phyloP scores from a whole-genome alignment of 2,113 vertebrate genomes.

The Cryptotis parvus region DNA sequence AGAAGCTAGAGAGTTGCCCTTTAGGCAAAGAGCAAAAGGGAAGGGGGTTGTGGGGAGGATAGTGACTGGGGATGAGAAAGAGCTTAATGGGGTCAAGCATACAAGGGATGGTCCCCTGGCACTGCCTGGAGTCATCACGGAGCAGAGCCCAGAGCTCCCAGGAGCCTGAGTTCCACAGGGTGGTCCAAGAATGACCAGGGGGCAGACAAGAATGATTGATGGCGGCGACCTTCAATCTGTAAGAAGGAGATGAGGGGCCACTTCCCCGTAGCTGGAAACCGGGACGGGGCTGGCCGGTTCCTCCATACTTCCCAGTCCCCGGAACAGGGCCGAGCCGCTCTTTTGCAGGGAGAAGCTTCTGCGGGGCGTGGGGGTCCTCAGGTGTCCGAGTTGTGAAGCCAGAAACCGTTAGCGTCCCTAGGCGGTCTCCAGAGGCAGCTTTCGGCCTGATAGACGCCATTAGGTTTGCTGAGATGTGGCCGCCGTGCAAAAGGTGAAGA shows the following conservation, averaged over 20 bases:
- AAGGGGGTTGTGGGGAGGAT: neutral
- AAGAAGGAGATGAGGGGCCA: neutral
- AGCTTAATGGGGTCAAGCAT: too few relatives aligned
- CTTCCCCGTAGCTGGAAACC: neutral
- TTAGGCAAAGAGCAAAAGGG: neutral
- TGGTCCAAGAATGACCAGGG: neutral
- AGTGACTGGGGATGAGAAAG: neutral
- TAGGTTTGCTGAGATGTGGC: neutral
- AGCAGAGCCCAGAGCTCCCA: too few relatives aligned
- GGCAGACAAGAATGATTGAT: neutral
- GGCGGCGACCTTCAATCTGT: neutral
- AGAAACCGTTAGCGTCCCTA: rapidly evolving
- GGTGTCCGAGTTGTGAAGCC: neutral
- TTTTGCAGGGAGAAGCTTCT: neutral
- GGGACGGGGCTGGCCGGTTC: neutral
- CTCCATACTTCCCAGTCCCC: rapidly evolving
- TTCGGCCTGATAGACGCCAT: neutral
- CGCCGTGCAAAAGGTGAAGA: neutral
- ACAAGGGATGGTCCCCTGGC: too few relatives aligned
- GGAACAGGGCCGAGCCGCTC: neutral
- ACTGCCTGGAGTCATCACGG: too few relatives aligned
- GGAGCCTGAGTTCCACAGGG: too few relatives aligned
- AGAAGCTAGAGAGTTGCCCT: neutral
- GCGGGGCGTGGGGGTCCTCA: too few relatives aligned
- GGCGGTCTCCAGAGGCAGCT: neutral